Evolutionary conservation across 2,888 invertebrate genomes (phyloP), one percentile per base, ranked within the genome.

Genomic region (Emmelina monodactyla): DNA sequence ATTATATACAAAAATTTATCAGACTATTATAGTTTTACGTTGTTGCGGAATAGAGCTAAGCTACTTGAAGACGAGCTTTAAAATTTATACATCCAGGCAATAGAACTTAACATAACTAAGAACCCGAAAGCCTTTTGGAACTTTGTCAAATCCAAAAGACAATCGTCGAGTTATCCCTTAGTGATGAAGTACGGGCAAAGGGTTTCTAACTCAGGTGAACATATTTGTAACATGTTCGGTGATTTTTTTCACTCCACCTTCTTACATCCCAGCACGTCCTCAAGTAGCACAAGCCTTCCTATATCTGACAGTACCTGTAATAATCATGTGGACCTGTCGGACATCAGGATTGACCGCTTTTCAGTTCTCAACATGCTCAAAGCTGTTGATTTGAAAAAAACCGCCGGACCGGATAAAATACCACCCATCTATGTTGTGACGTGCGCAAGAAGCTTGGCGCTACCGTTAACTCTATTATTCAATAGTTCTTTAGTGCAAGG

Each of bases 351-450:
- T n/a, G 11, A 22, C 2, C 14, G 30, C n/a, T n/a, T n/a, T n/a
- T n/a, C n/a, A 19, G 10, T 40, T 1, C 3, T n/a, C 16, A 25
- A 40, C 19, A 3, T 45, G 16, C n/a, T 44, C 9, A 31, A 31
- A 15, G 12, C 34, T 10, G 11, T 43, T 11, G 43, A 44, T 11
- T 13, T 37, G n/a, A 28, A 11, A n/a, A 46, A 46, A 34, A 35
- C 39, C 10, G 42, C 41, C 1, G 46, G 46, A 1, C 43, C 44
- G 0, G 46, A 45, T 14, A 7, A 31, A 3, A 38, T 45, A 14
- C 33, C 39, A 3, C 40, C 44, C 1, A 6, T 32, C n/a, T 42
- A 42, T 16, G 34, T 45, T 7, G 25, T 39, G 1, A 35, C 34
- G 0, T 49, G 44, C 35, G 42, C 46, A 1, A 15, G 33, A 10